These are phyloP conservation scores for Nesogale talazaci DNA, from an alignment of 2,113 vertebrate genomes.

Conservation along the genomic window DNA sequence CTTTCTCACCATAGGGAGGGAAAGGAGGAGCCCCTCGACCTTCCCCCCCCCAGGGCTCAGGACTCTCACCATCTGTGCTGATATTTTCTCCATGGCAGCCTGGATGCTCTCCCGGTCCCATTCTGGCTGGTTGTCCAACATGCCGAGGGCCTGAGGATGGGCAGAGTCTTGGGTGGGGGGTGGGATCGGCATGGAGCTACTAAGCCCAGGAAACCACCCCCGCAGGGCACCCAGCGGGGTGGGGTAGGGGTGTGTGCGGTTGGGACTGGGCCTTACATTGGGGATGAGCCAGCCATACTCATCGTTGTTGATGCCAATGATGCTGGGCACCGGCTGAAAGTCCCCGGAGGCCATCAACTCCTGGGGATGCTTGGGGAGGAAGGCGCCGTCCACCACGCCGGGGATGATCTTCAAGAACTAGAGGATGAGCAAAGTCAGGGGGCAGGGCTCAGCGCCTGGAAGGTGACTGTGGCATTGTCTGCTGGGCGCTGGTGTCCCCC, in stretches of 20 bases:
- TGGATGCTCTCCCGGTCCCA: conserved; percentile 59
- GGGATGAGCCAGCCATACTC: conserved; percentile 88
- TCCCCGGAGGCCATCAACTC: conserved; percentile 84
- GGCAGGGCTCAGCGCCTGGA: background rate
- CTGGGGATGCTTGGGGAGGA: conserved; percentile 84
- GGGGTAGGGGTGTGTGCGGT: too few species aligned
- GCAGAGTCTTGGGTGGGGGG: background rate
- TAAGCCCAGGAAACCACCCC: background rate
- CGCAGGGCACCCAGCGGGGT: background rate
- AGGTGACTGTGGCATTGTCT: background rate
- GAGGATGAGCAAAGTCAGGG: background rate
- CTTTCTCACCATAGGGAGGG: background rate
- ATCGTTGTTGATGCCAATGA: conserved; percentile 89
- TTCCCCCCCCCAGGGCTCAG: too few species aligned
- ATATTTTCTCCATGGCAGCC: background rate
- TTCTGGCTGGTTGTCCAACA: conserved; percentile 23
- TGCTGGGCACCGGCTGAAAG: conserved; percentile 86
- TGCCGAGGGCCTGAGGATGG: conserved; percentile 50
- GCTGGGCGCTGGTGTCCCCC: background rate
- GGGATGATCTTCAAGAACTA: conserved; percentile 47
- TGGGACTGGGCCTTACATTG: conserved; percentile 43
- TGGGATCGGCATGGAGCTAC: background rate
- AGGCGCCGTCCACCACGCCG: conserved; percentile 85
- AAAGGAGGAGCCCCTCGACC: background rate
- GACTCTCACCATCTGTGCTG: background rate